Evolutionary conservation across 2,888 invertebrate species (phyloP).

Genomic region (Ptilodon capucinus): DNA sequence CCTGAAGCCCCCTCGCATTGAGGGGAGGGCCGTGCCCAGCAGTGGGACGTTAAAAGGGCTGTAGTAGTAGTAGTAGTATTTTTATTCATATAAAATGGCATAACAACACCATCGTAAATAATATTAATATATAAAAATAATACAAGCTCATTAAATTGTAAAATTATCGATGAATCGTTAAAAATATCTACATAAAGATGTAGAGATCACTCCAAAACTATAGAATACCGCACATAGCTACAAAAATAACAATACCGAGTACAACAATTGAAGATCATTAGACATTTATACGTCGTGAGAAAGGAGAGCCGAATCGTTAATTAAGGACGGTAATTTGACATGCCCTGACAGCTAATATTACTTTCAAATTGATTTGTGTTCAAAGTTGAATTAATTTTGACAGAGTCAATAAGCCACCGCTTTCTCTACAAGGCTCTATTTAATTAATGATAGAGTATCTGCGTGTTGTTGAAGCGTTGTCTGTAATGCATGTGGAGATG

Average conservation of each 20-base stretch:
- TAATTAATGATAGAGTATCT: conserved; percentile 21
- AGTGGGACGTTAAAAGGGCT: no score
- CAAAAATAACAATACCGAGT: conserved; percentile 47
- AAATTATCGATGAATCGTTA: no score
- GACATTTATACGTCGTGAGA: conserved; percentile 64
- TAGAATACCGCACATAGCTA: conserved; percentile 35
- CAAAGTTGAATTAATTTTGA: conserved; percentile 79
- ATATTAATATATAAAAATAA: no score
- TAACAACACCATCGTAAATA: no score
- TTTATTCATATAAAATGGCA: no score
- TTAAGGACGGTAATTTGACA: conserved; percentile 76
- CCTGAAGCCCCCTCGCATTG: no score
- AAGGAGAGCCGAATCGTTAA: conserved; percentile 65
- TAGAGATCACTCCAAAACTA: not conserved
- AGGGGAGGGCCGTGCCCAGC: no score
- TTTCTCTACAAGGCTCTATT: conserved; percentile 38
- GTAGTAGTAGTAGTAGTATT: no score
- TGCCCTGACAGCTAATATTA: conserved; percentile 77
- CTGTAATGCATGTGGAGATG: conserved; percentile 5
- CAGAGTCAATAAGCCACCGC: conserved; percentile 80
- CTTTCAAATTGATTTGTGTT: conserved; percentile 80
- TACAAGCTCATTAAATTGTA: no score
- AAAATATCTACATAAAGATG: no score
- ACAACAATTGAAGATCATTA: conserved; percentile 46
- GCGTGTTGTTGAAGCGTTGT: not conserved